A percentile compares a stretch with the other conserved stretches of the same genome.
Conservation (phyloP, 1,140 invertebrate species). For the Bradynema listronoti region DNA sequence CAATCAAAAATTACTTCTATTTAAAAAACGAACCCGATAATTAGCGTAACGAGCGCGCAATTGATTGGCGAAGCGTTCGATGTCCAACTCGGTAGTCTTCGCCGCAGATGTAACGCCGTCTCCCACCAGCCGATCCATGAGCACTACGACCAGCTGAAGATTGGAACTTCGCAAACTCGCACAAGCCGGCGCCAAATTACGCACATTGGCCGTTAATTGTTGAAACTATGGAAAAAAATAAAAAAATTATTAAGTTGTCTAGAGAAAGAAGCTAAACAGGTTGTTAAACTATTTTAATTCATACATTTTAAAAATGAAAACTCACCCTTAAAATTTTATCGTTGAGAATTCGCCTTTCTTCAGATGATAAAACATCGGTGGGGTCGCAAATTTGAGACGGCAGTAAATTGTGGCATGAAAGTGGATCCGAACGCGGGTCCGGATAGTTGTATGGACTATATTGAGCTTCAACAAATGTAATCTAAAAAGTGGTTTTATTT, state of each 20-base stretch:
- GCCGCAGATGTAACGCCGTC: no score
- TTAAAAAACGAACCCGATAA: slow-evolving; percentile 50
- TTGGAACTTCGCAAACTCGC: slow-evolving; percentile 38
- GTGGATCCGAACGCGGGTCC: slow-evolving; percentile 37
- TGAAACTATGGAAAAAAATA: slow-evolving; percentile 34
- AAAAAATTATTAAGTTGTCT: no score
- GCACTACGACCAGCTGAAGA: no score
- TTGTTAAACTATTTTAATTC: not conserved
- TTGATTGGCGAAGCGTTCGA: slow-evolving; percentile 54
- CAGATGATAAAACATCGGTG: slow-evolving; percentile 49
- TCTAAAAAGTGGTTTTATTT: no score
- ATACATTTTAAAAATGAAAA: slow-evolving; percentile 5
- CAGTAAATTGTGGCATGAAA: slow-evolving; percentile 40
- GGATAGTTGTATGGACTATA: slow-evolving; percentile 54
- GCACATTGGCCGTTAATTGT: slow-evolving; percentile 47
- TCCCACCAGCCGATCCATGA: no score
- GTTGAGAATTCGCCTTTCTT: slow-evolving; percentile 43
- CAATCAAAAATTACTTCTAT: no score
- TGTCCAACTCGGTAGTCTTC: no score
- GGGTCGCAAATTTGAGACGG: slow-evolving; percentile 53
- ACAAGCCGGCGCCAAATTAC: slow-evolving; percentile 48
- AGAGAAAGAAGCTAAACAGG: not conserved
- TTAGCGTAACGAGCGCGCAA: slow-evolving; percentile 46
- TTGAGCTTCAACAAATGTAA: no score
- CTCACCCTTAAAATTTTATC: slow-evolving; percentile 44